Conservation (phyloP, 2,113 vertebrate species). For the Rhipidura dahli region DNA sequence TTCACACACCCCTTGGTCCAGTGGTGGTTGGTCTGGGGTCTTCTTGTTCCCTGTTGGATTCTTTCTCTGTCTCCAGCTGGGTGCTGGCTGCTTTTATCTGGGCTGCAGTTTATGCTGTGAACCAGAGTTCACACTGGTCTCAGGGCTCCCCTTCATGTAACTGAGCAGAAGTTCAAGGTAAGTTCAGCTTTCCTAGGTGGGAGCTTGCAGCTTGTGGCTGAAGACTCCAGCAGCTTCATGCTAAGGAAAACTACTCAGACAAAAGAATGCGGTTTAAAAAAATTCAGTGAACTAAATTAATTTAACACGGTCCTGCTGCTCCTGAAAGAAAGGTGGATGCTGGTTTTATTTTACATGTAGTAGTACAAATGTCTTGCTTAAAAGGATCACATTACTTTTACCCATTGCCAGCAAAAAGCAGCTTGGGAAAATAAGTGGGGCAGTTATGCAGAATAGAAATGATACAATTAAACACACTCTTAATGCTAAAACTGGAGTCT, state of each 20-base stretch:
- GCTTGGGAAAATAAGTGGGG: not conserved
- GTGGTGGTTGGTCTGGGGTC: not conserved
- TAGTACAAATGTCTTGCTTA: not conserved
- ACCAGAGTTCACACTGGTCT: not conserved
- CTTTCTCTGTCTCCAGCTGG: not conserved
- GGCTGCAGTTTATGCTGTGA: not conserved
- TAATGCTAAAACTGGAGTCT: not conserved
- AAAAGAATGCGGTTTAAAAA: not conserved
- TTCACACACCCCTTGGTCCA: not conserved
- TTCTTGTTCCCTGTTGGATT: not conserved
- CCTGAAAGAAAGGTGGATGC: not conserved
- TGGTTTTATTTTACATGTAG: not conserved
- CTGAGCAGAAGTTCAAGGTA: not conserved
- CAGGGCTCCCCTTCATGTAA: not conserved
- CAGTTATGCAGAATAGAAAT: not conserved
- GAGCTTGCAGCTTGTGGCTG: not conserved
- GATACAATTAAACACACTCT: not conserved
- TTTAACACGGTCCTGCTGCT: not conserved
- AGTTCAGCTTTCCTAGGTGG: not conserved
- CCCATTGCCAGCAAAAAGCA: not conserved
- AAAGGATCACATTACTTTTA: not conserved
- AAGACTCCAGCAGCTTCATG: not conserved
- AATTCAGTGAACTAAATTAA: not conserved
- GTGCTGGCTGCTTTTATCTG: not conserved
- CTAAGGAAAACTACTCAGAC: not conserved